Base-by-base conservation (phyloP, 2,797 vertebrate genomes). In the Podargus strigoides region DNA sequence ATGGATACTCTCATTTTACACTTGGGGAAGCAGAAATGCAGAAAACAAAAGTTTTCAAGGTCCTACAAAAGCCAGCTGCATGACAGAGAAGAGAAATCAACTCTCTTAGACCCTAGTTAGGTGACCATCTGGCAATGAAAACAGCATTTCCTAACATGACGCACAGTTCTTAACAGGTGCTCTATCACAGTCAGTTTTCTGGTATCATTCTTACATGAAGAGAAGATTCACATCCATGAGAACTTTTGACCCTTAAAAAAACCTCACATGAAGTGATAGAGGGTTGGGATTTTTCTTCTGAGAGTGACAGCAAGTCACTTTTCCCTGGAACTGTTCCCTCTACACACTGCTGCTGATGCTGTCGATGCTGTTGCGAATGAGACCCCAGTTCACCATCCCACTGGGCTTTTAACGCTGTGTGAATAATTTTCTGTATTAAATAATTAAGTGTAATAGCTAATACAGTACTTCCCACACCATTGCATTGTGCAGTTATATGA, bases 361-460 rank as follows among this genome's bases (percentile, higher is more conserved):
- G 46, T 30, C 0, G 6, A 28, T 58, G 53, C 63, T 76, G 49
- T 49, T 63, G 73, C 79, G 95, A 96, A 66, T 22, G 60, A 93
- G 89, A 92, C 94, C 90, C 87, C 22, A 59, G 58, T 20, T 83
- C 75, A 93, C 93, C 95, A 92, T 95, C 96, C 94, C 92, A 95
- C 77, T 30, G 74, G 91, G 97, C 94, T 96, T 94, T 96, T 94
- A 95, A 85, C 75, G 60, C 63, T 24, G n/a, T 28, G 60, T 44
- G 44, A 96, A 96, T 96, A 89, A 96, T 96, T 96, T 90, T 87
- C 92, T 42, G 50, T 91, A 93, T 97, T 96, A 96, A 97, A 97
- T 96, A 96, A 97, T 98, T 97, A 97, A 96, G 94, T 44, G 81
- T 94, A 97, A 95, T 91, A 97, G 94, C 96, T 97, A 96, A 96